Evolutionary conservation across 2,888 invertebrate species (phyloP).

Genomic region (Lamproptera curius): DNA sequence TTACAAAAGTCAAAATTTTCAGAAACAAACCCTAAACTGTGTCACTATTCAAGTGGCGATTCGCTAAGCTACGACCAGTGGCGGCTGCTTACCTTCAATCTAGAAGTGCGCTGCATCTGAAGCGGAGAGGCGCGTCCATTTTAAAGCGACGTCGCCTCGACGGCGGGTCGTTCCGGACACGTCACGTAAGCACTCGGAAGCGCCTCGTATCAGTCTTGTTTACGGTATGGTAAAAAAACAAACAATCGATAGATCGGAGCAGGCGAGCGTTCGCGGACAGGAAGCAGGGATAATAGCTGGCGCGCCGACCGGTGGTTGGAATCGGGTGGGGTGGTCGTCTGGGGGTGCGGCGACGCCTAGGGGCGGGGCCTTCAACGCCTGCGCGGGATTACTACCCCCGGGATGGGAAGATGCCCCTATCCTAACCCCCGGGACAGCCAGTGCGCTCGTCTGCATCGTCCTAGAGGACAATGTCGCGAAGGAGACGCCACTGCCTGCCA

Average conservation of each 20-base stretch:
- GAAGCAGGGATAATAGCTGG: constrained; percentile 75
- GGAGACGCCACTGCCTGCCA: too few relatives aligned
- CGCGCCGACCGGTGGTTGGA: constrained; percentile 47
- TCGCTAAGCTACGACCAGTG: constrained; percentile 1
- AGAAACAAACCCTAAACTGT: too few relatives aligned
- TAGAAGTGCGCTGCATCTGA: constrained; percentile 1
- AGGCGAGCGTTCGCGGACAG: constrained; percentile 73
- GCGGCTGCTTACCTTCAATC: constrained; percentile 29
- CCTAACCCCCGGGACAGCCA: too few relatives aligned
- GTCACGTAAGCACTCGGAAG: constrained; percentile 50
- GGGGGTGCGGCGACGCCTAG: constrained; percentile 37
- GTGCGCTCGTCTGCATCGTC: too few relatives aligned
- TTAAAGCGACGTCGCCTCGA: constrained; percentile 5
- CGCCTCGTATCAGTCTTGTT: constrained; percentile 58
- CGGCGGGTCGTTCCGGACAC: constrained; percentile 34
- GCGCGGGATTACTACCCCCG: constrained; percentile 39
- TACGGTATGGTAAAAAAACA: constrained; percentile 63
- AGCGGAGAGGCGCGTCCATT: constrained; percentile 18
- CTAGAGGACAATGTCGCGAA: too few relatives aligned
- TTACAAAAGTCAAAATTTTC: too few relatives aligned
- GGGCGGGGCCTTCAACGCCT: constrained; percentile 40
- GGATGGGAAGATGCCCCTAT: too few relatives aligned
- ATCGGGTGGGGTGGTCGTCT: constrained; percentile 36
- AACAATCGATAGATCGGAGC: constrained; percentile 71
- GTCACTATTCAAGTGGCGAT: neutral